Base-by-base conservation (phyloP, 1,140 invertebrate species). In the Mercenaria mercenaria region DNA sequence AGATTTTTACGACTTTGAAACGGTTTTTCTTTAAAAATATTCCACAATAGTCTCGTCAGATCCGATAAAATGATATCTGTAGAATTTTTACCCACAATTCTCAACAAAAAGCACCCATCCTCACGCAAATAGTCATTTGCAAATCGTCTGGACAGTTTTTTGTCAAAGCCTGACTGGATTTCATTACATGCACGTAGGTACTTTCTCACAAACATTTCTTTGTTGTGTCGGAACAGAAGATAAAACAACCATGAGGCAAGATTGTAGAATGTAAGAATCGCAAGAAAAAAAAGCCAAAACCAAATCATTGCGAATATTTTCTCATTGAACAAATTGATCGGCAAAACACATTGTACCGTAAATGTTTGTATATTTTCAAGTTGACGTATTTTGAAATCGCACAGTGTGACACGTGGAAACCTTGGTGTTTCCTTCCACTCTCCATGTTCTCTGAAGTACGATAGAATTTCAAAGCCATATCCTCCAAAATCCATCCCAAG, bases 311-410 rank as follows among this genome's bases (percentile, higher is more conserved):
- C 88, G 94, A 96, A 97, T 72, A 97, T 96, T 91, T 96, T 96
- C 91, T 97, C 96, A 88, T 96, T 96, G 93, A 97, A 96, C 34
- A 97, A 93, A 89, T 97, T 97, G 47, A 97, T 96, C 29, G 96
- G 96, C 82, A 97, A 93, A 34, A 96, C 96, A 89, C 96, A 97
- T 91, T 96, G 96, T 56, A 96, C 94, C 0, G 95, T 95, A 84
- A 94, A 95, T 0, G 91, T 77, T 59, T 96, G 96, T 0, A 95
- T 69, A 82, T 96, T 95, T n/a, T 91, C 61, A 47, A 96, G 83
- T n/a, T 96, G 96, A 56, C 96, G 94, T 18, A 96, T 95, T 69
- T 96, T 92, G 92, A 97, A 97, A 86, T 97, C 96, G 92, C 96
- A 97, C 90, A 97, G 93, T 0, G 96, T 96, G 0, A 96, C 96